These are phyloP conservation scores for Pelecanus crispus DNA, from an alignment of 2,113 vertebrate species.

Conservation along the genomic window DNA sequence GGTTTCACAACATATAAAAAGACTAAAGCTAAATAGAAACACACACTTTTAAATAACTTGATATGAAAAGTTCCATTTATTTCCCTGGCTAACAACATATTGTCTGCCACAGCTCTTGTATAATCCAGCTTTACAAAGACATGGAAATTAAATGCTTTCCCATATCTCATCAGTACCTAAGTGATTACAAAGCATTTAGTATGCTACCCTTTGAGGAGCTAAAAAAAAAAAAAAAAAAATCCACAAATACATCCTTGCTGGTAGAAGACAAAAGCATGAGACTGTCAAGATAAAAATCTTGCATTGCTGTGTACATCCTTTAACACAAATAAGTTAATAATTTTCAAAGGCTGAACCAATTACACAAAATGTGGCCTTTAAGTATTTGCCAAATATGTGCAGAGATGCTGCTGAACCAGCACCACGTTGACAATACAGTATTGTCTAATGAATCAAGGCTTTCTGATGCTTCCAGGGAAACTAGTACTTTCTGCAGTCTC, in stretches of 20 bases:
- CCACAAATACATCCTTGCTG: slow-evolving; percentile 2
- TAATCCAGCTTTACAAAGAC: neutral
- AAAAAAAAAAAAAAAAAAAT: slow-evolving; percentile 47
- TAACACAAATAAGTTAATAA: slow-evolving; percentile 56
- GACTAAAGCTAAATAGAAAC: neutral
- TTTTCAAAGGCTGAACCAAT: slow-evolving; percentile 59
- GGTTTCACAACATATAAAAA: neutral
- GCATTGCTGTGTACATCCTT: slow-evolving; percentile 39
- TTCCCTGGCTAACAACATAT: slow-evolving; percentile 18
- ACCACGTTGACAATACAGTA: slow-evolving; percentile 35
- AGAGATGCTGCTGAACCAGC: slow-evolving; percentile 71
- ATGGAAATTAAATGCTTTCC: slow-evolving; percentile 16
- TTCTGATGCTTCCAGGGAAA: slow-evolving; percentile 50
- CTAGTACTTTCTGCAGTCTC: slow-evolving; percentile 19
- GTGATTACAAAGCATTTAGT: slow-evolving; percentile 30
- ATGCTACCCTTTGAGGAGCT: slow-evolving; percentile 24
- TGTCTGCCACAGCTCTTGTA: neutral
- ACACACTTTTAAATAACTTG: neutral
- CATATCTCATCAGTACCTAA: slow-evolving; percentile 10
- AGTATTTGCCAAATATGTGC: slow-evolving; percentile 62
- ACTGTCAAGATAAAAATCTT: slow-evolving; percentile 52
- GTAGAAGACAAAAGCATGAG: slow-evolving; percentile 44
- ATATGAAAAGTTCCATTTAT: neutral
- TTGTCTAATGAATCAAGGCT: slow-evolving; percentile 60
- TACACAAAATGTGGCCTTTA: slow-evolving; percentile 65